Conservation (phyloP, 53 echinoderm and acorn worm species). For the Holothuria leucospilota region DNA sequence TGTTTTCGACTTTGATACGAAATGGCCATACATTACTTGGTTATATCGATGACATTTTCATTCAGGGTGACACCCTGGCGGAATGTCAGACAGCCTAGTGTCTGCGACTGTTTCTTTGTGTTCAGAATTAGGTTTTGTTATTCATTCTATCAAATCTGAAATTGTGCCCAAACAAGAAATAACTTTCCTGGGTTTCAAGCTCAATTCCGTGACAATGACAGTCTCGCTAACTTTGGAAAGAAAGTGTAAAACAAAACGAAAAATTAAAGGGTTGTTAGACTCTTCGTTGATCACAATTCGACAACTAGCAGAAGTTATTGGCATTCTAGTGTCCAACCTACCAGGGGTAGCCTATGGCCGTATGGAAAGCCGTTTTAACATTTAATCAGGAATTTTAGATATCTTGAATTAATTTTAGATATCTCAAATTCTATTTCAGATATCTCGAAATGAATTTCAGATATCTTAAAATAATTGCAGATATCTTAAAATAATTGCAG, state of each 20-base stretch:
- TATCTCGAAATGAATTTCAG: too few species aligned
- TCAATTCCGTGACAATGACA: constrained; percentile 58
- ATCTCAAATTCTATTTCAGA: too few species aligned
- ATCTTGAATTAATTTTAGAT: too few species aligned
- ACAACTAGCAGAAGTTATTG: constrained; percentile 36
- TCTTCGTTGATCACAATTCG: constrained; percentile 6
- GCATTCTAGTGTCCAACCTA: constrained; percentile 34
- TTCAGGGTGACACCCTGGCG: constrained; percentile 40
- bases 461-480: too few species aligned
- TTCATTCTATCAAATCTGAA: too few species aligned
- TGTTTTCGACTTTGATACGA: too few species aligned
- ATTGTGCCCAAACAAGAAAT: too few species aligned
- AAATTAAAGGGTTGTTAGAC: background rate
- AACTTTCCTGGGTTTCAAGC: constrained; percentile 55
- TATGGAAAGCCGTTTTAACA: too few species aligned
- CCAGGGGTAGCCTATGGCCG: constrained; percentile 23
- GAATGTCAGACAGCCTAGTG: constrained; percentile 27
- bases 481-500: too few species aligned
- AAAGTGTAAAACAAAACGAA: constrained; percentile 3
- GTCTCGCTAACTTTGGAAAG: constrained; percentile 43
- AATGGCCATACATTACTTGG: constrained; percentile 44
- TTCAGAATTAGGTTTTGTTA: constrained; percentile 10
- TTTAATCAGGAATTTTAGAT: too few species aligned
- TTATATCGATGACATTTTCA: constrained; percentile 62
- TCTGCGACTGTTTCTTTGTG: too few species aligned